Percentiles rank a stretch among this genome's conserved stretches.
Evolutionary conservation across 2,797 vertebrate species (phyloP).

Genomic region (Tauraco hartlaubi): DNA sequence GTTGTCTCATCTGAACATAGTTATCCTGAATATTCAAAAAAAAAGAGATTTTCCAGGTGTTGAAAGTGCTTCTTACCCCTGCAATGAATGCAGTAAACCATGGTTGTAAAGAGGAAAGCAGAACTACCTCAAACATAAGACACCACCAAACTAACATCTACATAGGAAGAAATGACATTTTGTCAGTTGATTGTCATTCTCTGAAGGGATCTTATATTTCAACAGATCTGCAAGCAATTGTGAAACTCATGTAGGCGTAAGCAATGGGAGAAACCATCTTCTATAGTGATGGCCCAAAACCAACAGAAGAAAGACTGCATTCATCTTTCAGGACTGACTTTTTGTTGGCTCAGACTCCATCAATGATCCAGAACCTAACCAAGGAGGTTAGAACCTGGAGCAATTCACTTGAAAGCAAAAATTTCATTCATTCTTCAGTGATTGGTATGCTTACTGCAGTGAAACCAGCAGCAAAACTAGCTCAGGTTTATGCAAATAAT

Average conservation of each 20-base stretch:
- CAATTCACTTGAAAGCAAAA: not conserved
- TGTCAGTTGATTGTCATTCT: not conserved
- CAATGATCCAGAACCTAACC: not conserved
- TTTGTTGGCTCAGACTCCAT: not conserved
- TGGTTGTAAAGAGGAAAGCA: not conserved
- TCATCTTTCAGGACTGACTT: not conserved
- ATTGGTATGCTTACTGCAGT: not conserved
- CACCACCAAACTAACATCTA: not conserved
- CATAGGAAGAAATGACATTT: not conserved
- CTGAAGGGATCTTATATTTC: not conserved
- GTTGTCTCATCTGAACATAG: not conserved
- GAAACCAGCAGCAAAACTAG: not conserved
- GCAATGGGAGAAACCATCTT: not conserved
- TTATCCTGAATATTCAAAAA: not conserved
- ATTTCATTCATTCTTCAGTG: not conserved
- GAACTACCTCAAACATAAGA: not conserved
- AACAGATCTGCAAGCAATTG: not conserved
- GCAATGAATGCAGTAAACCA: not conserved
- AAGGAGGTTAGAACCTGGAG: not conserved
- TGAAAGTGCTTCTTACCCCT: not conserved
- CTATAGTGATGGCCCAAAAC: not conserved
- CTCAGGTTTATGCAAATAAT: not conserved
- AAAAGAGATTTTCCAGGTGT: not conserved
- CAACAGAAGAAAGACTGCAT: not conserved
- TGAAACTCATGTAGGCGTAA: not conserved